Percentiles rank a stretch among this genome's conserved stretches.
Evolutionary conservation across 2,888 invertebrate species (phyloP).

Genomic region (Scaptomyza parva): DNA sequence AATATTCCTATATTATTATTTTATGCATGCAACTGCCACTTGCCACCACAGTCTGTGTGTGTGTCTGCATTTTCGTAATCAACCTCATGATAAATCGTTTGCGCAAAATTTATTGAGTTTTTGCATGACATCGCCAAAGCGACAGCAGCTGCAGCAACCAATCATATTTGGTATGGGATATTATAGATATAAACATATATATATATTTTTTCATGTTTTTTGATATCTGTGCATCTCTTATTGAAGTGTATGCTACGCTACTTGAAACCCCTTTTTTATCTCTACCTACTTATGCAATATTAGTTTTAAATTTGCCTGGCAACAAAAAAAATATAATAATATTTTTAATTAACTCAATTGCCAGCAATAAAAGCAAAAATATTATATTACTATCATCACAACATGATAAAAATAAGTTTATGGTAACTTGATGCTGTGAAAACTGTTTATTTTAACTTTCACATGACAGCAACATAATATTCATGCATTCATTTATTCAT

Average conservation of each 20-base stretch:
- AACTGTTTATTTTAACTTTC: background rate
- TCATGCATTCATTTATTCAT: background rate
- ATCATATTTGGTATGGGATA: constrained; percentile 36
- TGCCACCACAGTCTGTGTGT: constrained; percentile 21
- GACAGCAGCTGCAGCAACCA: constrained; percentile 55
- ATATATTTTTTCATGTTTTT: background rate
- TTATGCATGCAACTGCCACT: constrained; percentile 73
- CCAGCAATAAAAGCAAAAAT: background rate
- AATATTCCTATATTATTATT: constrained; percentile 78
- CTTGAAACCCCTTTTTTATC: background rate
- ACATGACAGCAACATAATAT: background rate
- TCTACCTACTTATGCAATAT: constrained; percentile 2
- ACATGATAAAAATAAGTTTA: background rate
- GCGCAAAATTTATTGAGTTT: constrained; percentile 80
- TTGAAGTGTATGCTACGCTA: background rate
- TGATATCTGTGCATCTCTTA: background rate
- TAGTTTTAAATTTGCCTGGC: background rate
- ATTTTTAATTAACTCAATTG: background rate
- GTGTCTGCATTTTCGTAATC: constrained; percentile 80
- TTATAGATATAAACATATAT: background rate
- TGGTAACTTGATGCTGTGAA: background rate
- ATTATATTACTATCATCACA: too few relatives aligned
- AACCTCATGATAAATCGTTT: constrained; percentile 83
- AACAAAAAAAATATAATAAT: too few relatives aligned
- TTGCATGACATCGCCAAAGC: constrained; percentile 70